Evolutionary conservation across 2,797 vertebrate species (phyloP).

Genomic region (Periophthalmus magnuspinnatus): DNA sequence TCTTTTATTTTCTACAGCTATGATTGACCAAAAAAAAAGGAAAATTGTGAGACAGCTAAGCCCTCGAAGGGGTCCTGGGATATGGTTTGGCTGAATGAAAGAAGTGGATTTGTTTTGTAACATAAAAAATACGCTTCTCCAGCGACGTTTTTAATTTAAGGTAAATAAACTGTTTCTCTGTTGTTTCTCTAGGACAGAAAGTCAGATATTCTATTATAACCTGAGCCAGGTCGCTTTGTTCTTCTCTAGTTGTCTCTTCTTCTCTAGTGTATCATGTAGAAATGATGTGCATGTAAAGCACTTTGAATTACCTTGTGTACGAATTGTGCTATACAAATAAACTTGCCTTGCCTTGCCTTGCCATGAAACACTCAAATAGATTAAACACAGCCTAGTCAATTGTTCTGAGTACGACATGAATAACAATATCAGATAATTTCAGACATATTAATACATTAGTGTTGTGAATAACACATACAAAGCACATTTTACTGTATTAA

Average conservation of each 20-base stretch:
- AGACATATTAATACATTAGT: not conserved
- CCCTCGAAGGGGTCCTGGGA: conserved; percentile 13
- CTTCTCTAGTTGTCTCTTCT: not conserved
- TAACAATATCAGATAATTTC: not conserved
- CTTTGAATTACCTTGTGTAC: too few species aligned
- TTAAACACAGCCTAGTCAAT: not conserved
- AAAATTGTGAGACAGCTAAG: conserved; percentile 7
- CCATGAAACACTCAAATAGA: not conserved
- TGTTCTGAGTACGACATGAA: not conserved
- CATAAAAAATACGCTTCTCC: not conserved
- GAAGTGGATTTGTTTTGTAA: conserved; percentile 9
- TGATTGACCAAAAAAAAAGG: conserved; percentile 36
- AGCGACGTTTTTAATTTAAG: not conserved
- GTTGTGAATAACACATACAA: too few species aligned
- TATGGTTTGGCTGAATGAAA: conserved; percentile 1
- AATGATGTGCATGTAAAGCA: too few species aligned
- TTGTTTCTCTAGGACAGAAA: not conserved
- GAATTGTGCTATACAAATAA: too few species aligned
- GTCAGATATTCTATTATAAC: not conserved
- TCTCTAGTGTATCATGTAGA: not conserved
- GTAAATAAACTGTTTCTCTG: not conserved
- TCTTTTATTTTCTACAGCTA: too few species aligned
- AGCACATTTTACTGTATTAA: too few species aligned
- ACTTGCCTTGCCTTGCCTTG: too few species aligned
- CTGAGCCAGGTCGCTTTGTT: not conserved